phyloP scores from a whole-genome alignment of 2,113 vertebrate species.

The Anarhynchus alexandrinus region DNA sequence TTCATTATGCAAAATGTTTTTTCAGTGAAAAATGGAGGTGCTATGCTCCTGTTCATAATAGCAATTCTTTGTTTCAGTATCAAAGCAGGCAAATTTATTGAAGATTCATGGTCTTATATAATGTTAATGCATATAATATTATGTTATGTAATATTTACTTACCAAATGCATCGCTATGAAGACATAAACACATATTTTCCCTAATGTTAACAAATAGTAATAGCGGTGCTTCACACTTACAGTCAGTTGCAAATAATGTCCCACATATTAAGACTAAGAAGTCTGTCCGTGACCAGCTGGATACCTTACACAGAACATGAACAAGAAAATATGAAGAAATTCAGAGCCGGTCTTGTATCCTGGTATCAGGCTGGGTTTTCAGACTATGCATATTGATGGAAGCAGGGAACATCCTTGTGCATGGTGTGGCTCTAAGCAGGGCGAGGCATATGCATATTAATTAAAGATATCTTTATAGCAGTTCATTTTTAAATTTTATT shows the following conservation, averaged over 20 bases:
- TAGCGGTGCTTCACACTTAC: neutral
- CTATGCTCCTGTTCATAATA: neutral
- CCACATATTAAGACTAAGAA: neutral
- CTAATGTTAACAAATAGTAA: neutral
- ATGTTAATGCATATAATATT: neutral
- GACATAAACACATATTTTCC: neutral
- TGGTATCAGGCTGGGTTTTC: neutral
- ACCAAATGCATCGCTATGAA: neutral
- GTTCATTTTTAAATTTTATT: neutral
- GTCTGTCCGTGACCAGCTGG: neutral
- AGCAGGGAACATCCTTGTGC: neutral
- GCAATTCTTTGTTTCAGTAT: neutral
- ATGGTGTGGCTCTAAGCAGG: neutral
- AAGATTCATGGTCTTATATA: neutral
- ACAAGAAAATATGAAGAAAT: neutral
- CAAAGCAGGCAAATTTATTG: neutral
- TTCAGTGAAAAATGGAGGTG: conserved; percentile 5
- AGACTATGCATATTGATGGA: neutral
- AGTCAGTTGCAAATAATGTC: neutral
- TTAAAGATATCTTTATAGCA: neutral
- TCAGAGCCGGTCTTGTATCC: neutral
- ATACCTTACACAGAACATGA: neutral
- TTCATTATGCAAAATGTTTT: conserved; percentile 13
- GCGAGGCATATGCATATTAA: neutral
- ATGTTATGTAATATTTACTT: neutral